Percentiles rank a stretch among this genome's conserved stretches.
Evolutionary conservation across 2,888 invertebrate species (phyloP).

Genomic region (Sepioteuthis lessoniana): DNA sequence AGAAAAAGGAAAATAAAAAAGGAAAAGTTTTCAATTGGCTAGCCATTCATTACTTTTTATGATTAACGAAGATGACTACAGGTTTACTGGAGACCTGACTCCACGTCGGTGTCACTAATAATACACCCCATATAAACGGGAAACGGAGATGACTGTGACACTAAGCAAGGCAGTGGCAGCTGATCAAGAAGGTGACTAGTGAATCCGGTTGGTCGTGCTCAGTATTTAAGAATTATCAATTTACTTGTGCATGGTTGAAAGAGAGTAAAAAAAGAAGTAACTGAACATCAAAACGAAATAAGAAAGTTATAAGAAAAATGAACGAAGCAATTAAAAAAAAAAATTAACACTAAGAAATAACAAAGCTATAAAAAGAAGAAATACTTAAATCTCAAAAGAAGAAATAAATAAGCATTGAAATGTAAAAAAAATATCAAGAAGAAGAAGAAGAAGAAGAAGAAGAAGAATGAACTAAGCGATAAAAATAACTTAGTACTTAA

Average conservation of each 20-base stretch:
- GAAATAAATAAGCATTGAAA: too few relatives aligned
- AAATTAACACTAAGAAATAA: not conserved
- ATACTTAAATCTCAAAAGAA: too few relatives aligned
- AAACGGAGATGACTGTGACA: not conserved
- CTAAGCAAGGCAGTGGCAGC: not conserved
- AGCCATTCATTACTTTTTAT: not conserved
- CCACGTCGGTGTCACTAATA: not conserved
- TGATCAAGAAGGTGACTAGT: not conserved
- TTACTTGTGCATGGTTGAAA: not conserved
- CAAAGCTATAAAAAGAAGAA: too few relatives aligned
- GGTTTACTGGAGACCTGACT: not conserved
- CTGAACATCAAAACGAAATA: too few relatives aligned
- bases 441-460: too few relatives aligned
- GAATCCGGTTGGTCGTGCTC: not conserved
- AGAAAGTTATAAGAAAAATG: too few relatives aligned
- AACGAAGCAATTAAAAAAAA: not conserved
- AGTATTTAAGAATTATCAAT: not conserved
- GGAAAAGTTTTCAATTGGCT: not conserved
- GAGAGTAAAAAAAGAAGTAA: not conserved
- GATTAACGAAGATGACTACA: not conserved
- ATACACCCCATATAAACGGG: not conserved
- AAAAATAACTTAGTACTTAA: too few relatives aligned
- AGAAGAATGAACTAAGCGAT: too few relatives aligned
- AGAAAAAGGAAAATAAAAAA: not conserved
- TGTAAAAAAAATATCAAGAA: too few relatives aligned